Base-by-base conservation (phyloP, 2,113 vertebrate species). In the Tragelaphus strepsiceros region DNA sequence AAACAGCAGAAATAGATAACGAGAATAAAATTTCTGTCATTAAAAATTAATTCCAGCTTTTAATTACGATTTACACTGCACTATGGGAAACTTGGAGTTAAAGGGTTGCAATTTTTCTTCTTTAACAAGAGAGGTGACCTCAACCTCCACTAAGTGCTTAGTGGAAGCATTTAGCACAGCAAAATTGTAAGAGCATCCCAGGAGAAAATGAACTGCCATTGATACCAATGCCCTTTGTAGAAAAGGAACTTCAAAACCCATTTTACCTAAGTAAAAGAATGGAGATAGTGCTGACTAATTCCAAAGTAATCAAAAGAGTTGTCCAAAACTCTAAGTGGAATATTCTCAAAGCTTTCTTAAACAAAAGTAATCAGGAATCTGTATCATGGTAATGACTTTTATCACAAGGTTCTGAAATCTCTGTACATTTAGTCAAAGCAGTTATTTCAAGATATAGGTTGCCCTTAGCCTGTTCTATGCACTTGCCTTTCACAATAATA, bases 81-180 rank as follows among this genome's bases (percentile, higher is more conserved):
- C 78, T 97, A 93, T 93, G 90, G 90, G n/a, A 96, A 98, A 93
- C 39, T 95, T 16, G 96, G 94, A 96, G 96, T 97, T 97, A 97
- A 98, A 97, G 43, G 49, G 7, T 88, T 96, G 87, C 93, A 96
- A 96, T 43, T 97, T 96, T 97, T 96, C 95, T 96, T 97, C 94
- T 97, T 97, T 96, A 98, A 96, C 81, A 97, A 97, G 54, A 97
- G 88, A 97, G 81, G 90, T 98, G 77, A 92, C 59, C 94, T 91
- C 86, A 97, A 92, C 82, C 98, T 98, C 98, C 94, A 89, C 80
- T 95, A 92, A 96, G 71, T 81, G 90, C 96, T 61, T 59, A 96
- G 92, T 94, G 91, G 91, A 98, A 97, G 93, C 96, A 89, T 98
- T 86, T 96, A 97, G 59, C 71, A 94, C 51, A 98, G 96, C 28